A percentile compares a stretch with the other conserved stretches of the same genome.
Evolutionary conservation across 2,113 vertebrate genomes (phyloP).

Genomic region (Lampris megalopsis): DNA sequence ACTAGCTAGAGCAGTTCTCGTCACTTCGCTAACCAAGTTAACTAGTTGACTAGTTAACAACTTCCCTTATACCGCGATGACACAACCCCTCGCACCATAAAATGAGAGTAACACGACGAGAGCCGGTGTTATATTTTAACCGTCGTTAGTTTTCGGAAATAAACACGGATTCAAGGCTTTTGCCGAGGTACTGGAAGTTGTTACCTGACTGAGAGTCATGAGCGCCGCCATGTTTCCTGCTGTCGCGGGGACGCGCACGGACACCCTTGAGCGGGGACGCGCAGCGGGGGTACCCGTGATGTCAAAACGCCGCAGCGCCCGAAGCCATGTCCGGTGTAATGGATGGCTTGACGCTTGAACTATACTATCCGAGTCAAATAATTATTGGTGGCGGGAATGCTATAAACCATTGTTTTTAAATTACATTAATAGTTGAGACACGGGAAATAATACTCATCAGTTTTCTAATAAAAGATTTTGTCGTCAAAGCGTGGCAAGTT

Average conservation of each 20-base stretch:
- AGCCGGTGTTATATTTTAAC: too few relatives aligned
- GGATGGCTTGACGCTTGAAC: too few relatives aligned
- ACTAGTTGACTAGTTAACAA: constrained; percentile 20
- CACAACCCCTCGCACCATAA: neutral
- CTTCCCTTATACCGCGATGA: neutral
- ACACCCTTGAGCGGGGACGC: constrained; percentile 63
- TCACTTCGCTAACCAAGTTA: constrained; percentile 44
- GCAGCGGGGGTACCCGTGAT: constrained; percentile 8
- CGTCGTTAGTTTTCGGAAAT: neutral
- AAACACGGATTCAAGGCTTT: neutral
- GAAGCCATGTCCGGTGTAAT: too few relatives aligned
- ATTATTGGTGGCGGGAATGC: too few relatives aligned
- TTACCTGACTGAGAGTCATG: constrained; percentile 90
- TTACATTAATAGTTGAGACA: too few relatives aligned
- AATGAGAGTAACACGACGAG: rapidly evolving
- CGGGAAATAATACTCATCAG: too few relatives aligned
- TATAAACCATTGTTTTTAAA: too few relatives aligned
- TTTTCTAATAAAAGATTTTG: too few relatives aligned
- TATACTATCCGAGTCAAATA: too few relatives aligned
- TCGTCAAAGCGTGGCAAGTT: too few relatives aligned
- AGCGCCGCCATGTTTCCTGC: constrained; percentile 95
- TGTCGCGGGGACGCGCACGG: constrained; percentile 76
- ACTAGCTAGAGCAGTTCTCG: constrained; percentile 9
- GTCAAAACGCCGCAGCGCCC: too few relatives aligned
- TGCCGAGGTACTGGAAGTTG: constrained; percentile 45